Evolutionary conservation across 2,113 vertebrate genomes (phyloP), one percentile per base, ranked within the genome.

Genomic region (Tachysurus vachellii): DNA sequence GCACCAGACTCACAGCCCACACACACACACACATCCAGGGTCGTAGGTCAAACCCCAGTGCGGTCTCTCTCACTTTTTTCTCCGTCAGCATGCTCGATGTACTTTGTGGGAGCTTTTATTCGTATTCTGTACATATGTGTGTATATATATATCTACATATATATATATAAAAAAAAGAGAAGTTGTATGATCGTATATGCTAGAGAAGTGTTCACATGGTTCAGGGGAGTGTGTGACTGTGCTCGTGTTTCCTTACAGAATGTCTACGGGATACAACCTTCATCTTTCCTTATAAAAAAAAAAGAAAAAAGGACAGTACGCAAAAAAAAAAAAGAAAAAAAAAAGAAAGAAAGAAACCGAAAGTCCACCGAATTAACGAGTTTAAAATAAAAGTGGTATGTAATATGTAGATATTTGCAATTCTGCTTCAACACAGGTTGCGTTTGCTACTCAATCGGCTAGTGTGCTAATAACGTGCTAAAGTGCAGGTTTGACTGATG

Each of bases 11-110:
- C 75, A 61, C 83, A 53, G 59, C 36, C 36, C 86, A 70, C 83
- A 86, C 80, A 56, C 23, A 36, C 14, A 77, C 57, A 85, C 70
- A 66, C 31, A 28, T 23, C 19, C 47, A 44, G 44, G 28, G 42
- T 80, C 75, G 13, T 64, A 31, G 79, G 61, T 87, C 88, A 89
- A 83, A 56, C 64, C 53, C 82, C 82, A 84, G 81, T 80, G 44
- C 80, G 44, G 56, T 73, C 57, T 61, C 26, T 44, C 23, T 81
- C 50, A 82, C 36, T 57, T 57, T 86, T 91, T 92, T 87, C 85
- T 90, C 89, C 83, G 88, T 93, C 92, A 92, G 93, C 94, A 94
- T 95, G 94, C 91, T 94, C 92, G 82, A 71, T 93, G 93, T 94
- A 92, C 94, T 93, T 92, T 92, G 94, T 94, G 82, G 89, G 89